Conservation (phyloP, 2,888 invertebrate species). For the Timandra comae region DNA sequence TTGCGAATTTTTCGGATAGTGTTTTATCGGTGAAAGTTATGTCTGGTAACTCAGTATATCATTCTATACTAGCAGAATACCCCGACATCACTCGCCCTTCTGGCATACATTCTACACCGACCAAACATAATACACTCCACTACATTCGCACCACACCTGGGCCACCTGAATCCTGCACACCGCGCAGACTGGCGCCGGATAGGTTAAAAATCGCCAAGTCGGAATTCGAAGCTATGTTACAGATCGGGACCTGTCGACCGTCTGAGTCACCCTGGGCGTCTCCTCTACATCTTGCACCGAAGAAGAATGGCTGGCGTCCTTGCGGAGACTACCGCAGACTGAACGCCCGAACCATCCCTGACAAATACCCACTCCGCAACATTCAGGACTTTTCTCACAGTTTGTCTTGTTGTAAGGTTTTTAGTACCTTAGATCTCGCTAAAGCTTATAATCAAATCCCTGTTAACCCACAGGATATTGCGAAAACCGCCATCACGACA, state of each 20-base stretch:
- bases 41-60: conserved; percentile 7
- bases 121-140: conserved; percentile 13
- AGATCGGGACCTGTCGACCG: conserved; percentile 15
- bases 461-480: conserved; percentile 31
- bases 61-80: conserved; percentile 8
- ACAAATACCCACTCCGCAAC: conserved; percentile 30
- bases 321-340: conserved; percentile 40
- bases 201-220: conserved; percentile 24
- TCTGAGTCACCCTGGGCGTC: conserved; percentile 29
- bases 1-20: conserved; percentile 1
- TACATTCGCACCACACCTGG: conserved; percentile 25
- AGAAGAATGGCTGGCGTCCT: conserved; percentile 33
- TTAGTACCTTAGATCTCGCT: conserved; percentile 14
- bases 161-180: conserved; percentile 23
- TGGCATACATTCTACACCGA: conserved; percentile 5
- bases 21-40: conserved; percentile 13
- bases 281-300: conserved; percentile 35
- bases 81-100: conserved; percentile 16
- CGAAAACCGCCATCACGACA: conserved; percentile 37
- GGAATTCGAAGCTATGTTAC: conserved; percentile 30
- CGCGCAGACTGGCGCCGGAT: conserved; percentile 31
- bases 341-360: conserved; percentile 32
- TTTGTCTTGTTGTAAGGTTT: conserved; percentile 9
- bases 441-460: conserved; percentile 47
- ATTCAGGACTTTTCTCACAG: conserved; percentile 9